Conservation (phyloP, 1,140 invertebrate species). For the Drosophila willistoni region DNA sequence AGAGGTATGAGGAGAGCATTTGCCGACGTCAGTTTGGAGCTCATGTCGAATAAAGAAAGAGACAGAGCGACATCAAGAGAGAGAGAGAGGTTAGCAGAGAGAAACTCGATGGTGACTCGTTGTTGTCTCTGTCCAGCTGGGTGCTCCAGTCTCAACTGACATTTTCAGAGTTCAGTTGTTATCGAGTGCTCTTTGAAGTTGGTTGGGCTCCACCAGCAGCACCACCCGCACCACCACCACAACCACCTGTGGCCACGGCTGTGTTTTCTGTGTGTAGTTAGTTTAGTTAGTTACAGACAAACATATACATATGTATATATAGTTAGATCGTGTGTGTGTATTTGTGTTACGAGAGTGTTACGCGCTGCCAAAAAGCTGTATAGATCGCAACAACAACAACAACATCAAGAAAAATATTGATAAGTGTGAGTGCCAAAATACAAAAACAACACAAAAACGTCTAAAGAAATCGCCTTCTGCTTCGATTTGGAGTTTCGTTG, state of each 20-base stretch:
- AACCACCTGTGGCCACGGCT: constrained; percentile 19
- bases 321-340: constrained; percentile 42
- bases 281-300: constrained; percentile 29
- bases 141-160: constrained; percentile 5
- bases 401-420: constrained; percentile 11
- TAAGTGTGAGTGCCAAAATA: constrained; percentile 57
- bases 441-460: constrained; percentile 19
- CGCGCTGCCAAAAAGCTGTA: constrained; percentile 65
- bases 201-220: constrained; percentile 36
- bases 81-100: neutral
- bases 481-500: constrained; percentile 41
- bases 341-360: constrained; percentile 25
- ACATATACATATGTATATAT: no score
- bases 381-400: constrained; percentile 41
- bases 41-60: neutral
- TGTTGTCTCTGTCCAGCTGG: constrained; percentile 18
- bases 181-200: constrained; percentile 72
- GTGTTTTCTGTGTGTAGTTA: constrained; percentile 29
- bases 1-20: no score
- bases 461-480: constrained; percentile 16
- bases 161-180: constrained; percentile 54
- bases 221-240: no score
- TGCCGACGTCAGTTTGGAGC: neutral
- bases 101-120: constrained; percentile 27
- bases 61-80: neutral